Conservation (phyloP, 2,797 vertebrate genomes). For the Phrynocephalus guinanensis region DNA sequence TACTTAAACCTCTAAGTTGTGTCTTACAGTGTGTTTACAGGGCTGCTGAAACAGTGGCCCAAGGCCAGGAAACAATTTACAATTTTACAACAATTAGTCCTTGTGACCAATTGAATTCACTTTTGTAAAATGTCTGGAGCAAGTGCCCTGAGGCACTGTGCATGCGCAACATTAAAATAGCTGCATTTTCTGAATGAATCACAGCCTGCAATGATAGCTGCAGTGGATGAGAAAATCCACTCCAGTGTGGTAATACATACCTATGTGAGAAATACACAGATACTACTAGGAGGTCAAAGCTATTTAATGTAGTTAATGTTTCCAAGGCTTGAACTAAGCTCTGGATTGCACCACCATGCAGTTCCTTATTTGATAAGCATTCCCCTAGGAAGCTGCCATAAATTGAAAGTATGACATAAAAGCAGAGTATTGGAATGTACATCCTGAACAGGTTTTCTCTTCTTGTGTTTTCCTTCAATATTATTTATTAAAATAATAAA, state of each 20-base stretch:
- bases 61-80: slow-evolving; percentile 73
- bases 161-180: slow-evolving; percentile 63
- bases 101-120: slow-evolving; percentile 72
- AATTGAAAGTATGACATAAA: background rate
- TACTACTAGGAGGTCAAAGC: slow-evolving; percentile 13
- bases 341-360: background rate
- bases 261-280: fast-evolving
- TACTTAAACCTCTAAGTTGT: slow-evolving; percentile 63
- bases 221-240: slow-evolving; percentile 36
- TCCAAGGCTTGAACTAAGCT: background rate
- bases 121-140: slow-evolving; percentile 57
- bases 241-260: slow-evolving; percentile 24
- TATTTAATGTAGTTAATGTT: background rate
- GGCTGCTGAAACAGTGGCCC: slow-evolving; percentile 61
- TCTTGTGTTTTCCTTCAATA: background rate
- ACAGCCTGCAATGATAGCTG: slow-evolving; percentile 54
- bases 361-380: background rate
- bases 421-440: background rate
- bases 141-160: slow-evolving; percentile 51
- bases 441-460: background rate
- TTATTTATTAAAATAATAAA: background rate
- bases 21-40: slow-evolving; percentile 55
- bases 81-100: slow-evolving; percentile 62
- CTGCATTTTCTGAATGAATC: slow-evolving; percentile 46
- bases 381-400: too few relatives aligned